Percentiles rank a stretch among this genome's conserved stretches.
Conservation (phyloP, 1,140 invertebrate genomes). For the Drosophila nannoptera region DNA sequence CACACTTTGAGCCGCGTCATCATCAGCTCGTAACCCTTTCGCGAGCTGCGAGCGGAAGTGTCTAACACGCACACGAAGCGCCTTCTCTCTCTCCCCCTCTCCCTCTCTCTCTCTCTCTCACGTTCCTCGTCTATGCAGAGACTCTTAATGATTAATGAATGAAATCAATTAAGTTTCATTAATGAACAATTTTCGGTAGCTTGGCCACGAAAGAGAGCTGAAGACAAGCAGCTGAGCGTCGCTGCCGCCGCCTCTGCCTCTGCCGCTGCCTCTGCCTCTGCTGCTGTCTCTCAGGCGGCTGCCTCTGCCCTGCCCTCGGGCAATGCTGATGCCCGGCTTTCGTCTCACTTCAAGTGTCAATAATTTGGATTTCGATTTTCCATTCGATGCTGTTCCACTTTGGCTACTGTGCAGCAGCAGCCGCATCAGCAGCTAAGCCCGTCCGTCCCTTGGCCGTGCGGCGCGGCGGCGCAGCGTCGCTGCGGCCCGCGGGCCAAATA, state of each 20-base stretch:
- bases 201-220: conserved; percentile 42
- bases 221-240: conserved; percentile 40
- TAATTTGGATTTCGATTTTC: conserved; percentile 65
- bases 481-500: conserved; percentile 14
- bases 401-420: conserved; percentile 33
- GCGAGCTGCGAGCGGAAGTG: conserved; percentile 34
- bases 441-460: not conserved
- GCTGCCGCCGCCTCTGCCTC: not conserved
- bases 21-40: conserved; percentile 47
- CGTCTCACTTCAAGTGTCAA: conserved; percentile 74
- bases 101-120: not conserved
- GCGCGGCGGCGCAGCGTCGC: conserved; percentile 6
- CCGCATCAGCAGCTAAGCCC: not conserved
- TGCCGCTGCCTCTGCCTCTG: not conserved
- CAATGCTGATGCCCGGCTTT: conserved; percentile 12
- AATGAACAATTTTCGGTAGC: conserved; percentile 75
- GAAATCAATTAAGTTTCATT: conserved; percentile 78
- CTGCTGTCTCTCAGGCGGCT: no score
- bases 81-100: conserved; percentile 5
- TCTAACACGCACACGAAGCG: conserved; percentile 40
- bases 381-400: conserved; percentile 29
- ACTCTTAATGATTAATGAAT: conserved; percentile 77
- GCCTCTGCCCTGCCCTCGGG: conserved; percentile 26
- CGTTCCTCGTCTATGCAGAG: conserved; percentile 19
- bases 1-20: conserved; percentile 35